Percentiles rank a stretch among this genome's conserved stretches.
phyloP scores from a whole-genome alignment of 1,140 invertebrate species.

The Neodiprion lecontei region DNA sequence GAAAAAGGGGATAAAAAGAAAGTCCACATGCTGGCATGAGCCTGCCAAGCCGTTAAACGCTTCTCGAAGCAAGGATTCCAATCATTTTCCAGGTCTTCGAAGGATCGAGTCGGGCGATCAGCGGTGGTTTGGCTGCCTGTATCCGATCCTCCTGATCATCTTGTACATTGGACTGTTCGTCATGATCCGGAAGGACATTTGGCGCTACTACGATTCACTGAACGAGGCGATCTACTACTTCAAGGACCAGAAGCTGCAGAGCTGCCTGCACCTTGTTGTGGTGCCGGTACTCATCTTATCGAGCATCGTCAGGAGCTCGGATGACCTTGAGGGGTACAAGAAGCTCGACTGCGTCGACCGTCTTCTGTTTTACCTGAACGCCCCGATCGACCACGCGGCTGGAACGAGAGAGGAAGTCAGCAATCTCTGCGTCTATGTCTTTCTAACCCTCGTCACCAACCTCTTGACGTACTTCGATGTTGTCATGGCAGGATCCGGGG shows the following conservation, averaged over 20 bases:
- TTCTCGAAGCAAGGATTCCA: neutral
- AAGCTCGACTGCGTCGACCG: conserved; percentile 22
- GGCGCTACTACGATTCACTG: conserved; percentile 10
- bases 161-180: conserved; percentile 21
- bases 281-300: conserved; percentile 21
- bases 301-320: conserved; percentile 7
- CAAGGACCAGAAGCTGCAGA: conserved; percentile 9
- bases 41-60: too few relatives aligned
- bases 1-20: too few relatives aligned
- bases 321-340: neutral
- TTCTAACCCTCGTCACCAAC: conserved; percentile 23
- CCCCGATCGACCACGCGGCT: conserved; percentile 16
- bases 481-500: conserved; percentile 10
- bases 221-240: conserved; percentile 9
- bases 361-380: conserved; percentile 25
- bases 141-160: conserved; percentile 16
- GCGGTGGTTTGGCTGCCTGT: conserved; percentile 22
- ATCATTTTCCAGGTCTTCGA: conserved; percentile 27
- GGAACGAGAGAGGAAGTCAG: conserved; percentile 18
- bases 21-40: too few relatives aligned
- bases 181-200: conserved; percentile 10
- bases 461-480: conserved; percentile 22
- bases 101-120: conserved; percentile 13
- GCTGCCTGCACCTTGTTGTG: conserved; percentile 16
- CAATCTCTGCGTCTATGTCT: conserved; percentile 13